A percentile compares a stretch with the other conserved stretches of the same genome.
Conservation (phyloP, 2,888 invertebrate genomes). For the Vesta saturnalis region DNA sequence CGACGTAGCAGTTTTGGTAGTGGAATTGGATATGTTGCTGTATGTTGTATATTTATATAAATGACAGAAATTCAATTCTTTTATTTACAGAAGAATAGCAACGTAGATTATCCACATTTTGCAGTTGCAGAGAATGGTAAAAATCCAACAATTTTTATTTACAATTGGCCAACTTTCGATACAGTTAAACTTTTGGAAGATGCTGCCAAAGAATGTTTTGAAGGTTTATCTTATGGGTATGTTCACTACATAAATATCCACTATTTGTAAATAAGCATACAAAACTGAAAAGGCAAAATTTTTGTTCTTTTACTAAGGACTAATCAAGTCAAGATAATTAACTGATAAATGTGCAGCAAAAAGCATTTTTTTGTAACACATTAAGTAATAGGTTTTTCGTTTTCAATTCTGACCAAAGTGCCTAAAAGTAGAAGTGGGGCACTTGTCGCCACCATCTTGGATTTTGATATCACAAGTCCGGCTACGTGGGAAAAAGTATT, state of each 20-base stretch:
- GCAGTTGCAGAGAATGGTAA: slow-evolving; percentile 82
- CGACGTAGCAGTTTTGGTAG: slow-evolving; percentile 81
- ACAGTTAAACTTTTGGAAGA: slow-evolving; percentile 77
- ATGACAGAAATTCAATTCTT: background rate
- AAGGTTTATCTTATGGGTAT: slow-evolving; percentile 78
- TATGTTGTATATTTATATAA: slow-evolving; percentile 52
- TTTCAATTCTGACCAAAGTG: too few species aligned
- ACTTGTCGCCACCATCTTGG: too few species aligned
- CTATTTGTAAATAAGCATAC: too few species aligned
- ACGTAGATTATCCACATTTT: too few species aligned
- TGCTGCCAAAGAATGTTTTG: slow-evolving; percentile 79
- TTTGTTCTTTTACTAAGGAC: slow-evolving; percentile 43
- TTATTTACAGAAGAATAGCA: slow-evolving; percentile 68
- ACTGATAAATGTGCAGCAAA: too few species aligned
- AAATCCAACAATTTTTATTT: slow-evolving; percentile 81
- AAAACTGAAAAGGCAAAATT: too few species aligned
- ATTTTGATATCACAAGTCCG: too few species aligned
- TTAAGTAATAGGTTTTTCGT: too few species aligned
- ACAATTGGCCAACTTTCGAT: slow-evolving; percentile 83
- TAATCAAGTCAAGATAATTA: too few species aligned
- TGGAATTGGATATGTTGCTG: slow-evolving; percentile 83
- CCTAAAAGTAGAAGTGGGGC: too few species aligned
- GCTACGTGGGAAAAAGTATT: too few species aligned
- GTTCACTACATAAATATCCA: background rate
- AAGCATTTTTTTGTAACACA: too few species aligned